Conservation (phyloP, 2,888 invertebrate genomes). For the Pyrgus malvae region DNA sequence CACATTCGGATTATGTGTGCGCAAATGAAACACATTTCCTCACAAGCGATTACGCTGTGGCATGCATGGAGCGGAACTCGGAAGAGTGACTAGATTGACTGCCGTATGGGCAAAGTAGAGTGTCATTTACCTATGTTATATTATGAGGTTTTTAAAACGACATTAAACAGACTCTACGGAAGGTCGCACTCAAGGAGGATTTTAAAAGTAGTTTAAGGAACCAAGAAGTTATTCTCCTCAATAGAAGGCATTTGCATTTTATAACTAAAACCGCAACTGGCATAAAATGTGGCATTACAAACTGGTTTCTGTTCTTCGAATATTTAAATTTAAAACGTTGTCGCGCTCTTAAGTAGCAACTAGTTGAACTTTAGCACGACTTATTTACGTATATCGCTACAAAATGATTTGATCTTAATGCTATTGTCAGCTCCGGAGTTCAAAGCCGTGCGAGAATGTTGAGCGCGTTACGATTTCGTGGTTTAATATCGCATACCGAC, state of each 20-base stretch:
- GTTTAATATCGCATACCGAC: slow-evolving; percentile 56
- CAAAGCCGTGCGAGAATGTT: slow-evolving; percentile 3
- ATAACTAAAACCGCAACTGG: slow-evolving; percentile 13
- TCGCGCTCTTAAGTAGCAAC: slow-evolving; percentile 6
- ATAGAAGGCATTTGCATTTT: slow-evolving; percentile 12
- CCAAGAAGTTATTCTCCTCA: too few relatives aligned
- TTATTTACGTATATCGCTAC: background rate
- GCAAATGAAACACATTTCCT: slow-evolving; percentile 7
- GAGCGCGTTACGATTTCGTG: slow-evolving; percentile 45
- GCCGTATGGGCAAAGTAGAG: too few relatives aligned
- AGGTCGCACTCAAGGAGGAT: too few relatives aligned
- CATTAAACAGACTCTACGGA: too few relatives aligned
- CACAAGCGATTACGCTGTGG: background rate
- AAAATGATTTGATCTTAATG: slow-evolving; percentile 2
- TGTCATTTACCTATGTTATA: too few relatives aligned
- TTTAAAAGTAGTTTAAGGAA: too few relatives aligned
- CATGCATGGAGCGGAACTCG: background rate
- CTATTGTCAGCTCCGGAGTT: slow-evolving; percentile 3
- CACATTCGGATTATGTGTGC: background rate
- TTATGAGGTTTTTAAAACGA: too few relatives aligned
- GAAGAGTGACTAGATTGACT: background rate
- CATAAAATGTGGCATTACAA: slow-evolving; percentile 4
- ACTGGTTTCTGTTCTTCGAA: slow-evolving; percentile 4
- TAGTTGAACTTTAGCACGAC: background rate
- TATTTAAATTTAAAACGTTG: slow-evolving; percentile 9